Base-by-base conservation (phyloP, 2,797 vertebrate genomes). In the Enteromius radiatus region DNA sequence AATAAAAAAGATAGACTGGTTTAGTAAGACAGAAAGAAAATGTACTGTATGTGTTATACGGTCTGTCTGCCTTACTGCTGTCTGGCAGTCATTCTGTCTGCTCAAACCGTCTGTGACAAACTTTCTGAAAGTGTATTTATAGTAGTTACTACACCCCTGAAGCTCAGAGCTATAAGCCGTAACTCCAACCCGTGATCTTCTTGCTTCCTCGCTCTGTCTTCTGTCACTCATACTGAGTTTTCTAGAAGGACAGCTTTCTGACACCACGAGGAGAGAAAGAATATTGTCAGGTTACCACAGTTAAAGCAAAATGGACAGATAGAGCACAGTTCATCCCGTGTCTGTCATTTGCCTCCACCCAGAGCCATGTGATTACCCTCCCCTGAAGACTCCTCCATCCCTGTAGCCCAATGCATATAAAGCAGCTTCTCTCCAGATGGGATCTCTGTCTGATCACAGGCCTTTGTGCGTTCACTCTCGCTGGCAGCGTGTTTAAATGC, bases 401-500 rank as follows among this genome's bases (percentile, higher is more conserved):
- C 76, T 85, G 77, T 81, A 76, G 67, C 84, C 68, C 77, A 81
- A 85, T 88, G 85, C 84, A 88, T 88, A 85, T 86, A 86, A 89
- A 89, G n/a, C 84, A 80, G 78, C 38, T 63, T 78, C 36, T 78
- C 74, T 87, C 82, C 89, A 87, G 79, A 84, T 85, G 87, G 84
- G 78, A 78, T 84, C 36, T 45, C 59, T 82, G 52, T 80, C 84
- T 87, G 83, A 85, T 86, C 84, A 86, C 76, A 52, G 54, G 47
- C 69, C 82, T 82, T 87, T 84, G 84, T 87, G 71, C 64, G 68
- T 84, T 87, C 81, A 81, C 86, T 85, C 76, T n/a, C 78, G 79
- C 87, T 87, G 85, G 84, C 86, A 84, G 78, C 54, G 19, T 33
- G 68, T 86, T 83, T 88, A 88, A 87, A 88, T 81, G 56, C 56